Base-by-base conservation (phyloP, 2,888 invertebrate genomes). In the Torymus tubicola region DNA sequence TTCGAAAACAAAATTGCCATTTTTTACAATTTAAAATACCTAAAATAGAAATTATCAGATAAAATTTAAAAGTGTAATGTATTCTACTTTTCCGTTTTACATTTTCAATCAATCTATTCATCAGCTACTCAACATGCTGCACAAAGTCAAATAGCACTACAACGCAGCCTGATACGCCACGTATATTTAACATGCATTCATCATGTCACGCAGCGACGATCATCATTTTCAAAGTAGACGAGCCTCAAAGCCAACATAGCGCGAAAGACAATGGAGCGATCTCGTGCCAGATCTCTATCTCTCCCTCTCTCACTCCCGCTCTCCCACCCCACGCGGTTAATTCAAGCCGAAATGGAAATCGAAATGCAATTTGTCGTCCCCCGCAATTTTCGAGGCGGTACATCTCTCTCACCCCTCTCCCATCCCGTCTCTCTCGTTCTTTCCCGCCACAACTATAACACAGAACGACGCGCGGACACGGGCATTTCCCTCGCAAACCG, bases 281-380 rank as follows among this genome's bases (percentile, higher is more conserved):
- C 14, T 65, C 14, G 50, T 65, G 16, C 13, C 52, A 13, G 14
- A 11, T 71, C 31, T 58, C 14, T 12, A 4, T 69, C 3, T 69
- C 16, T 69, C 16, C 14, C 50, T 71, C 31, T 69, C 21, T 61
- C 52, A 16, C 42, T n/a, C 16, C 18, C 14, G 21, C 61, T 8
- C 3, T 42, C 57, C 8, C 18, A 16, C 18, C 21, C 61, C 13
- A 3, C 53, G 84, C 78, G 84, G 84, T 87, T 86, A 86, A 87
- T 88, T 85, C 85, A 87, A 86, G 86, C 85, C 87, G 86, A 88
- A 89, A 90, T 90, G 87, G 86, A 87, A 89, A 90, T 90, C 87
- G 87, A 89, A 90, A 90, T 88, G 87, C 87, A 88, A 90, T 90
- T 90, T 89, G 87, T 86, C 85, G 83, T 87, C 87, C 89, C 89